Evolutionary conservation across 2,797 vertebrate genomes (phyloP).

Genomic region (Chaenodraco wilsoni): DNA sequence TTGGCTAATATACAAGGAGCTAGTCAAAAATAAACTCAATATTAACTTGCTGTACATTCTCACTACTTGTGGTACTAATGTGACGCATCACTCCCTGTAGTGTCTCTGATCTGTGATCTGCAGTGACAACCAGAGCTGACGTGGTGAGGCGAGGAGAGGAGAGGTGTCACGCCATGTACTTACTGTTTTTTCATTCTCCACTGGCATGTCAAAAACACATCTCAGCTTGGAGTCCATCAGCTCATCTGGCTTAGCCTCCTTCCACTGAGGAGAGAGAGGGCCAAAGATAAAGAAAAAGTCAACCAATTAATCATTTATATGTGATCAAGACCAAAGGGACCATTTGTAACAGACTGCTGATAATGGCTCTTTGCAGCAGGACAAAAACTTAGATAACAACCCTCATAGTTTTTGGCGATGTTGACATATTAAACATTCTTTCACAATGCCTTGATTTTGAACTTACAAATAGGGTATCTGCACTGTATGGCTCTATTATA

Average conservation of each 20-base stretch:
- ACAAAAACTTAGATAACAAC: constrained; percentile 4
- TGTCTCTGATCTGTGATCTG: constrained; percentile 11
- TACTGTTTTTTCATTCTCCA: constrained; percentile 96
- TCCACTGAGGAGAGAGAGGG: constrained; percentile 87
- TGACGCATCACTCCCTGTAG: background rate
- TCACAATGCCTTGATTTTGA: background rate
- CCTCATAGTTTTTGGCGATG: background rate
- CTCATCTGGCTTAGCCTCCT: constrained; percentile 97
- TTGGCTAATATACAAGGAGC: background rate
- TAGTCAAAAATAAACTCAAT: background rate
- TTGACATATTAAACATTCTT: background rate
- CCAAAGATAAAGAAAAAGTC: background rate
- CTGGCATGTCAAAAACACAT: constrained; percentile 97
- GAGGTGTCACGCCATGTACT: constrained; percentile 51
- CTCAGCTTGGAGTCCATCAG: constrained; percentile 99
- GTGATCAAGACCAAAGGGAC: background rate
- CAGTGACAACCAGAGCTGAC: background rate
- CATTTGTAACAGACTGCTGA: background rate
- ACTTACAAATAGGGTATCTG: background rate
- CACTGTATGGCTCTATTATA: background rate
- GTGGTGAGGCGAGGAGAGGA: background rate
- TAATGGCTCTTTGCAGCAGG: background rate
- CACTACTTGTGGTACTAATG: background rate
- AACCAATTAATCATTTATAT: background rate
- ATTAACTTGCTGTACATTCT: background rate